Evolutionary conservation across 1,140 invertebrate genomes (phyloP).

Genomic region (Drosophila orena): DNA sequence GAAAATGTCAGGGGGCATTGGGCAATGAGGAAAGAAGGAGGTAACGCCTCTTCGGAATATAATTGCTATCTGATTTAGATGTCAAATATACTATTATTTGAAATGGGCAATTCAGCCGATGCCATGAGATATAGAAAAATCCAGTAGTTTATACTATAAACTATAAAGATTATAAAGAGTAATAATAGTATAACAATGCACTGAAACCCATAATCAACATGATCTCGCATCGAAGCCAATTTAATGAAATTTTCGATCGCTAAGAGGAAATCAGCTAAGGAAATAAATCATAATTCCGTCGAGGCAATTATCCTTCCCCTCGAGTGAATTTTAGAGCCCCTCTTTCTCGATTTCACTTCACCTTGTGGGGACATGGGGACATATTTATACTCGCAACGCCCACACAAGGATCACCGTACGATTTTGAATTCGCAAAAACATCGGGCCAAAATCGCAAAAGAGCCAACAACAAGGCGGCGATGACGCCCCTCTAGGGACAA

Average conservation of each 20-base stretch:
- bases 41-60: background rate
- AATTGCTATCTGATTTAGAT: conserved; percentile 4
- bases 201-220: too few species aligned
- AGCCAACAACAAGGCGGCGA: conserved; percentile 35
- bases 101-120: background rate
- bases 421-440: conserved; percentile 15
- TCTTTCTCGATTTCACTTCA: background rate
- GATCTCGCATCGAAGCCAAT: background rate
- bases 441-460: conserved; percentile 2
- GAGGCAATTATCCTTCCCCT: conserved; percentile 13
- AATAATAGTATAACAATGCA: too few species aligned
- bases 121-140: background rate
- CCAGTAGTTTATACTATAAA: background rate
- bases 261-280: background rate
- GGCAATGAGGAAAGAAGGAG: background rate
- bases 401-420: conserved; percentile 37
- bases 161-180: too few species aligned
- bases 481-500: conserved; percentile 65
- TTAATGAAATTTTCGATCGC: background rate
- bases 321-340: background rate
- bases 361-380: background rate
- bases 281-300: conserved; percentile 15
- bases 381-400: conserved; percentile 13
- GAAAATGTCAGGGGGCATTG: background rate
- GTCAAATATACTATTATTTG: background rate